Conservation (phyloP, 1,140 invertebrate species). For the Drosophila nannoptera region DNA sequence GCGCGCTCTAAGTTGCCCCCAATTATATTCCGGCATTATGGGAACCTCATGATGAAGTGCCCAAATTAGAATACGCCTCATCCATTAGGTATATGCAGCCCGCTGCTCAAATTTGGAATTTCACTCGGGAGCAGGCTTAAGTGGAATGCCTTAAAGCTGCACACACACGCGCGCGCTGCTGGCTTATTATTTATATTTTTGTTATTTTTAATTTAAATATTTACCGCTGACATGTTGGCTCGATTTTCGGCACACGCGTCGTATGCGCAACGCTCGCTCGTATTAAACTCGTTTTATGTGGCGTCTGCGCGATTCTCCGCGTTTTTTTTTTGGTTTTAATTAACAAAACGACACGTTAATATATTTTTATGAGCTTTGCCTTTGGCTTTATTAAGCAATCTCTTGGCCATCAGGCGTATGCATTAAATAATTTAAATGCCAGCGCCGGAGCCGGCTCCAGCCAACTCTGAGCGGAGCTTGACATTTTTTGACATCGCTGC, state of each 20-base stretch:
- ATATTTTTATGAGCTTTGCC: slow-evolving; percentile 38
- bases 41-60: too few relatives aligned
- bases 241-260: slow-evolving; percentile 44
- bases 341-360: slow-evolving; percentile 60
- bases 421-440: slow-evolving; percentile 63
- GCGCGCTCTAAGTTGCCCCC: too few relatives aligned
- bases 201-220: slow-evolving; percentile 52
- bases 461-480: slow-evolving; percentile 28
- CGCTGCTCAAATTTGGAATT: too few relatives aligned
- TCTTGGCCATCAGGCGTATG: slow-evolving; percentile 33
- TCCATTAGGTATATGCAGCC: neutral
- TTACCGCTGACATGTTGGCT: slow-evolving; percentile 56
- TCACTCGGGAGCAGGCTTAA: too few relatives aligned
- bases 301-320: slow-evolving; percentile 60
- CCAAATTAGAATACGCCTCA: too few relatives aligned
- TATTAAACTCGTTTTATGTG: slow-evolving; percentile 48
- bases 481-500: slow-evolving; percentile 57
- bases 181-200: slow-evolving; percentile 16
- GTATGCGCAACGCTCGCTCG: slow-evolving; percentile 51
- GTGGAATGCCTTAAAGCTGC: neutral
- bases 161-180: neutral
- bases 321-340: slow-evolving; percentile 49
- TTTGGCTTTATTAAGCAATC: slow-evolving; percentile 16
- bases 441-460: neutral
- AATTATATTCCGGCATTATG: too few relatives aligned